Base-by-base conservation (phyloP, 2,797 vertebrate genomes). In the Apogon talboti region DNA sequence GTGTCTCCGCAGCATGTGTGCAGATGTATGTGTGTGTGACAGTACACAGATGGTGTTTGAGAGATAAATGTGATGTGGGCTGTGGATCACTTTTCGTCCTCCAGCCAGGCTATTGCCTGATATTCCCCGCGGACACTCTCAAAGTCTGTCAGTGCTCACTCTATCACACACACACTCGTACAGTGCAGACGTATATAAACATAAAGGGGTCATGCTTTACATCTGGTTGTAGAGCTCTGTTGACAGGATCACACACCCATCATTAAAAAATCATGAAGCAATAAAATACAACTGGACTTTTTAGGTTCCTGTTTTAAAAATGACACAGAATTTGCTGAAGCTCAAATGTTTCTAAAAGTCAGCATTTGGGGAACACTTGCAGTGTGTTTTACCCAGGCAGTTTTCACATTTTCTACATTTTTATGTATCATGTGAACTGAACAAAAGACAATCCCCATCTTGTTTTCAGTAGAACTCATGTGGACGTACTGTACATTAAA, bases 41-140 rank as follows among this genome's bases (percentile, higher is more conserved):
- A 82, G 81, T 43, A 66, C 59, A 75, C 88, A 92, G 87, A 90
- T 90, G 87, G 82, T 71, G 71, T 83, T 83, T 75, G 71, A 75
- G 82, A 82, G 83, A 88, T 81, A 66, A 76, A 89, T 81, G 79
- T 66, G 47, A 82, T 38, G 69, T 54, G 50, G 79, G 69, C 53
- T 47, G 35, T 7, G 70, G 71, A 83, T 89, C 70, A 80, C 81
- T 82, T 91, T 89, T 86, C 87, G 70, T 84, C 64, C 78, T 68
- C 75, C 81, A 70, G 64, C 18, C 51, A 76, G 68, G 51, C 60
- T 75, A 69, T 46, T 59, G 49, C 42, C 48, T 24, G 19, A 67
- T 74, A 52, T 44, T 79, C 79, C 81, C 79, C 35, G n/a, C 0
- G 54, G 89, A 79, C 43, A 13, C 43, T 48, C 41, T 24, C 38